Percentiles rank a stretch among this genome's conserved stretches.
Evolutionary conservation across 2,113 vertebrate species (phyloP).

Genomic region (Symphodus melops): DNA sequence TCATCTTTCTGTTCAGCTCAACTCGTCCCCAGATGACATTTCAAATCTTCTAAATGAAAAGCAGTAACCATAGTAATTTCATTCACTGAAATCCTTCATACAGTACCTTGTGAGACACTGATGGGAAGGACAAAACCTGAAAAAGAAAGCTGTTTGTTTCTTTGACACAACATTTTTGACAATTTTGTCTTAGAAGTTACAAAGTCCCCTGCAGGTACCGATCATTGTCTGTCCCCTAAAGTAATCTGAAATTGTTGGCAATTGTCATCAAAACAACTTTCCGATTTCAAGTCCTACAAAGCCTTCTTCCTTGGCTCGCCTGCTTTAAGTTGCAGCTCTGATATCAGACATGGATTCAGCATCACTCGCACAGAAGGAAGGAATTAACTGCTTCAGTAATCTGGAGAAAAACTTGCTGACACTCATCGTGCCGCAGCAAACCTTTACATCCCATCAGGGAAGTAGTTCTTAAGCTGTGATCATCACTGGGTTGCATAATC

Average conservation of each 20-base stretch:
- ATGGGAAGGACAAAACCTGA: neutral
- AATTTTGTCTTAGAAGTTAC: neutral
- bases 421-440: constrained; percentile 2
- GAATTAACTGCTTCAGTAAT: constrained; percentile 5
- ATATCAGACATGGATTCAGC: neutral
- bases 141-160: neutral
- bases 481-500: neutral
- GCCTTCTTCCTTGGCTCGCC: no score
- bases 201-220: neutral
- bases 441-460: neutral
- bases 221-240: neutral
- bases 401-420: neutral
- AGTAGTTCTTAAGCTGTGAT: constrained; percentile 12
- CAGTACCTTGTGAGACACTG: neutral
- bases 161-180: neutral
- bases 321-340: neutral
- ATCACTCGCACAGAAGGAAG: neutral
- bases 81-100: neutral
- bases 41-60: neutral
- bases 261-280: no score
- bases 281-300: no score
- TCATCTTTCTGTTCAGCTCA: neutral
- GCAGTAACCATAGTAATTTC: constrained; percentile 4
- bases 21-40: neutral
- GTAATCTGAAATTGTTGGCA: no score